phyloP scores from a whole-genome alignment of 2,888 invertebrate genomes.

The Endotricha flammealis region DNA sequence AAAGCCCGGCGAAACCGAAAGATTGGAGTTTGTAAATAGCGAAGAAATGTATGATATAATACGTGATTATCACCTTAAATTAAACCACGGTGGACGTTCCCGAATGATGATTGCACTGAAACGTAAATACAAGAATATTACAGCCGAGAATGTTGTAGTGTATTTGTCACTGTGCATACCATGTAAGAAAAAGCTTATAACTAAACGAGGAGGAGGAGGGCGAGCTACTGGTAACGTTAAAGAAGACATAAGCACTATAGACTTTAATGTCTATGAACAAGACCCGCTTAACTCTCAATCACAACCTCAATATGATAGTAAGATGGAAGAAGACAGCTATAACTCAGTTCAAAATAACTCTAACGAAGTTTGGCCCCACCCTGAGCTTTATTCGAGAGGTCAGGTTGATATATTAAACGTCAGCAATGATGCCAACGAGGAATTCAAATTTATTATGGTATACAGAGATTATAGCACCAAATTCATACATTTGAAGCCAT shows the following conservation, averaged over 20 bases:
- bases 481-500: constrained; percentile 41
- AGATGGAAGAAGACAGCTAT: no score
- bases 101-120: constrained; percentile 42
- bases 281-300: neutral
- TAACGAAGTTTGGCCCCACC: no score
- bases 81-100: constrained; percentile 44
- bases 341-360: neutral
- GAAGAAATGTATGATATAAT: constrained; percentile 52
- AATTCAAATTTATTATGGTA: constrained; percentile 45
- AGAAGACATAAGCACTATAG: neutral
- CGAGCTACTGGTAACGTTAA: neutral
- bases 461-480: constrained; percentile 42
- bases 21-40: constrained; percentile 33
- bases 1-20: constrained; percentile 23
- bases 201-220: constrained; percentile 22
- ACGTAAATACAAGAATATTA: constrained; percentile 43
- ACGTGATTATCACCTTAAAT: constrained; percentile 35
- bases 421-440: constrained; percentile 33
- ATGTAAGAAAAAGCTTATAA: constrained; percentile 27
- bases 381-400: constrained; percentile 42
- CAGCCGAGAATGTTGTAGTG: constrained; percentile 38
- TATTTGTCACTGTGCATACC: constrained; percentile 40
- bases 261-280: neutral
- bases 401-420: constrained; percentile 48
- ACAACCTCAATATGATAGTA: no score